Conservation (phyloP, 2,113 vertebrate species). For the Microcebus griseorufus region DNA sequence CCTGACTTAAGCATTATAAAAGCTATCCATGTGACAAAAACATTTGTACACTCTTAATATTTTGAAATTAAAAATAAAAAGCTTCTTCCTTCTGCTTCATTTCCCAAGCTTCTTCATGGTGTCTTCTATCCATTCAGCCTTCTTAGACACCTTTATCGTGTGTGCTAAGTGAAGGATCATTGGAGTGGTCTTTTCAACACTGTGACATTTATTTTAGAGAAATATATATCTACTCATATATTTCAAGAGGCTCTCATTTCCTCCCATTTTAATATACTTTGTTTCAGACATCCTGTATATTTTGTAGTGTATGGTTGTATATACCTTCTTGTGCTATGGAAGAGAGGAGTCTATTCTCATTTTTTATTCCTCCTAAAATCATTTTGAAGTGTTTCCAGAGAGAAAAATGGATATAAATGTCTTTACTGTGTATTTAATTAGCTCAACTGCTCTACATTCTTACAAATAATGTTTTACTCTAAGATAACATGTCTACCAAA, state of each 20-base stretch:
- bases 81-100: not conserved
- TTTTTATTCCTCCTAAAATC: not conserved
- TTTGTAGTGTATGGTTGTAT: not conserved
- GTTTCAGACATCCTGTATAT: not conserved
- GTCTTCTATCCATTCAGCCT: not conserved
- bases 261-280: not conserved
- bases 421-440: not conserved
- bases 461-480: not conserved
- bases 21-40: too few relatives aligned
- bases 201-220: not conserved
- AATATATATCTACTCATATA: not conserved
- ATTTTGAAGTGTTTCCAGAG: not conserved
- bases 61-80: too few relatives aligned
- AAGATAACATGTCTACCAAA: not conserved
- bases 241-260: not conserved
- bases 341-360: not conserved
- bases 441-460: not conserved
- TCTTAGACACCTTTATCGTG: accelerated
- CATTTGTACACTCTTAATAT: too few relatives aligned
- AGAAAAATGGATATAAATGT: not conserved
- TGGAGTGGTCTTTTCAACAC: not conserved
- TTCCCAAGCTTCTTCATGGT: not conserved
- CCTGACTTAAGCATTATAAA: too few relatives aligned
- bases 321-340: not conserved
- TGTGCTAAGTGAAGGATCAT: not conserved